A percentile compares a stretch with the other conserved stretches of the same genome.
Evolutionary conservation across 2,888 invertebrate species (phyloP).

Genomic region (Ecliptopera silaceata): DNA sequence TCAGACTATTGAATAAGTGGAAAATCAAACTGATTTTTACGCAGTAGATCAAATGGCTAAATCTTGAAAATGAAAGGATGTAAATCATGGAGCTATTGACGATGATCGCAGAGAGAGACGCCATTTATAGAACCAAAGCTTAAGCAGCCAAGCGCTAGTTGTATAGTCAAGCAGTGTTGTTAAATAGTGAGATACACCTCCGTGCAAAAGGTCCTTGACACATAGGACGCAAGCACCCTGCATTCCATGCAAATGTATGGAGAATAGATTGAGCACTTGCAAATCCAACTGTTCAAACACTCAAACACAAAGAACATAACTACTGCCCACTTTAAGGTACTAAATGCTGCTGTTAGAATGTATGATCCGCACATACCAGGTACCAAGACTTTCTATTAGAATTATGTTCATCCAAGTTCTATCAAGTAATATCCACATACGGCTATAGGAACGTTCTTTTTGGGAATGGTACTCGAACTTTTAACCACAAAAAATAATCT

Average conservation of each 20-base stretch:
- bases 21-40: too few species aligned
- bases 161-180: conserved; percentile 1
- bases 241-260: conserved; percentile 4
- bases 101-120: not conserved
- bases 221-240: not conserved
- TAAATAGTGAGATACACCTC: not conserved
- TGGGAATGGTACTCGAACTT: too few species aligned
- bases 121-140: not conserved
- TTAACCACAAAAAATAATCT: too few species aligned
- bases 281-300: conserved; percentile 3
- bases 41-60: not conserved
- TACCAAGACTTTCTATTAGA: not conserved
- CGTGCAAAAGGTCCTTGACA: not conserved
- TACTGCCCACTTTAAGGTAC: not conserved
- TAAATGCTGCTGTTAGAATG: not conserved
- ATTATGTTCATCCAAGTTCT: too few species aligned
- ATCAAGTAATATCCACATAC: too few species aligned
- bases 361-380: not conserved
- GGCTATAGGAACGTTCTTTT: too few species aligned
- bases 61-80: not conserved
- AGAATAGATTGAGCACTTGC: conserved; percentile 1
- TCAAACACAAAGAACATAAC: too few species aligned
- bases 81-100: not conserved
- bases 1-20: too few species aligned
- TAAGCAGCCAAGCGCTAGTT: conserved; percentile 3